Evolutionary conservation across 2,888 invertebrate genomes (phyloP), one percentile per base, ranked within the genome.

Genomic region (Mactromeris polynyma): DNA sequence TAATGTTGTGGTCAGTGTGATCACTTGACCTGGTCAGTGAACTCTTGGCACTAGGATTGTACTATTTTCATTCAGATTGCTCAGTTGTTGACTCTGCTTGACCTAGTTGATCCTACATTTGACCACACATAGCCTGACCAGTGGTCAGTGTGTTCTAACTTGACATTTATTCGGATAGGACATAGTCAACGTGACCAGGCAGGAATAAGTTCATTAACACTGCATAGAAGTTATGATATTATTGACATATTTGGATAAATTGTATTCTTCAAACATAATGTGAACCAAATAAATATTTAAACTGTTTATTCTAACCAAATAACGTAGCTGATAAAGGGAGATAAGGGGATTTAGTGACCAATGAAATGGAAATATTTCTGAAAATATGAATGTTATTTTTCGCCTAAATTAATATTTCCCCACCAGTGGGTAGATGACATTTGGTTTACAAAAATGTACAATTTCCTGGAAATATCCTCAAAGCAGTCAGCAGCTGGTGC

Each of bases 111-210:
- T 38, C 11, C 81, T 11, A 3, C 31, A 33, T 21, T 81, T 80
- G 69, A 86, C 81, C 81, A 86, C 46, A 69, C 17, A 11, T 38
- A n/a, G 9, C 73, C 17, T 82, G 78, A 84, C 84, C 84, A 84
- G 26, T 82, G 86, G 86, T 86, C 86, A 86, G 21, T 36, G 77
- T 82, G 86, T 82, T 82, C 86, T 73, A 31, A 26, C 73, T n/a
- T 82, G 86, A 82, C 82, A 33, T 73, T 77, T 82, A 54, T 73
- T 33, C 80, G 42, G 17, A 9, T 36, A 77, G 77, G 31, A 83
- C n/a, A 82, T 46, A 38, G 54, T 84, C 84, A 78, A n/a, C 38
- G 36, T 78, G 78, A 84, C 84, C 84, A 84, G 31, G 17, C 33
- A n/a, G 31, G 26, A 14, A 33, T 31, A 6, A 33, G 69, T 3